A percentile compares a stretch with the other conserved stretches of the same genome.
Evolutionary conservation across 1,140 invertebrate species (phyloP).

Genomic region (Drosophila miranda): DNA sequence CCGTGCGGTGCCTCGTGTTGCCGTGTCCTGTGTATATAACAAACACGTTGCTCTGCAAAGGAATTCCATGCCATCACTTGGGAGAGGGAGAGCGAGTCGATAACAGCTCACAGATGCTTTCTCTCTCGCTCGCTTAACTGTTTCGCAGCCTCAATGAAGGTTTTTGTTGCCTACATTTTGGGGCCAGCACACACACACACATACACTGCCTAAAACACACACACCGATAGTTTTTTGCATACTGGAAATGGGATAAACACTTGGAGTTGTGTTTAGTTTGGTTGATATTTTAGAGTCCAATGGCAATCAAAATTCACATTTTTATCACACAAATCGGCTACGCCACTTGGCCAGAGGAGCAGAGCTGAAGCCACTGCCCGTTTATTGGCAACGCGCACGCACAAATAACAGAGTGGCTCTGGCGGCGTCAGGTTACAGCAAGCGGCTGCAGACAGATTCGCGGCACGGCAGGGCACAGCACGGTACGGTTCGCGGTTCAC

Average conservation of each 20-base stretch:
- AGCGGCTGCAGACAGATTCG: conserved; percentile 24
- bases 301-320: conserved; percentile 24
- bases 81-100: conserved; percentile 18
- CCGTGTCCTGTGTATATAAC: conserved; percentile 70
- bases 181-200: conserved; percentile 10
- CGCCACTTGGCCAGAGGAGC: conserved; percentile 49
- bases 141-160: conserved; percentile 6
- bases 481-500: no score
- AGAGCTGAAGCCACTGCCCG: conserved; percentile 59
- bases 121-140: conserved; percentile 19
- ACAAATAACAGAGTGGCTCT: conserved; percentile 63
- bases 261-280: conserved; percentile 11
- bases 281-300: conserved; percentile 1
- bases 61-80: conserved; percentile 42
- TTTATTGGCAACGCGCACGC: conserved; percentile 77
- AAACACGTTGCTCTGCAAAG: conserved; percentile 63
- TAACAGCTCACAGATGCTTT: conserved; percentile 11
- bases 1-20: conserved; percentile 5
- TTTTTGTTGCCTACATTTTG: conserved; percentile 59
- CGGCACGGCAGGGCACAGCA: conserved; percentile 5
- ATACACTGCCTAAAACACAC: not conserved
- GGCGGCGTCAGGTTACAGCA: conserved; percentile 35
- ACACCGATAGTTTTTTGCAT: conserved; percentile 4
- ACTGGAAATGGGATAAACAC: conserved; percentile 11
- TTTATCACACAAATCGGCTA: conserved; percentile 66